Evolutionary conservation across 2,888 invertebrate genomes (phyloP).

Genomic region (Hirtodrosophila confusa): DNA sequence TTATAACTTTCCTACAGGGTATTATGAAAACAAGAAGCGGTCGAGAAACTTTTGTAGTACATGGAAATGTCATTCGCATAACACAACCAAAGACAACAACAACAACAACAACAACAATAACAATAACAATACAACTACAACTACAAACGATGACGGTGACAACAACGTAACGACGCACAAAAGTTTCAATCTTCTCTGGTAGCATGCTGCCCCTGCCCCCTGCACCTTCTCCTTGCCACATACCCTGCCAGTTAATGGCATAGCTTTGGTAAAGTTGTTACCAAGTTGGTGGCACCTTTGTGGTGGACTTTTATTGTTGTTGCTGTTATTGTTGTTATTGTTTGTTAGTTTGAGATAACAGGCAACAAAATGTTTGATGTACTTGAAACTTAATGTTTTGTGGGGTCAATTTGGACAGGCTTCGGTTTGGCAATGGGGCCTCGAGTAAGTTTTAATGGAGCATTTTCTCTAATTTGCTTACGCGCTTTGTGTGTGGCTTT

Average conservation of each 20-base stretch:
- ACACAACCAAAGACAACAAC: conserved; percentile 54
- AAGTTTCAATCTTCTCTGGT: conserved; percentile 59
- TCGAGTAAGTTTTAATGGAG: conserved; percentile 39
- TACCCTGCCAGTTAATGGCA: conserved; percentile 40
- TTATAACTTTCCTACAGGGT: conserved; percentile 12
- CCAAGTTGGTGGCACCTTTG: conserved; percentile 76
- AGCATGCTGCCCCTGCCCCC: neutral
- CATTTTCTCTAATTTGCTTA: conserved; percentile 60
- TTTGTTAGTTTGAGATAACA: conserved; percentile 57
- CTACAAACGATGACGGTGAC: conserved; percentile 35
- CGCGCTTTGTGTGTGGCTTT: conserved; percentile 28
- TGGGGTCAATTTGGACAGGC: conserved; percentile 56
- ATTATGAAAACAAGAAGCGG: conserved; percentile 65
- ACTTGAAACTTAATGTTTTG: conserved; percentile 69
- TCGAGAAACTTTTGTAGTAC: conserved; percentile 76
- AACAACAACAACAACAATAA: conserved; percentile 30
- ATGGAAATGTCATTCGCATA: conserved; percentile 80
- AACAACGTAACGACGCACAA: conserved; percentile 72
- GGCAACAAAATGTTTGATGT: conserved; percentile 79
- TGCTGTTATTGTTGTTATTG: conserved; percentile 36
- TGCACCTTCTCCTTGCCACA: conserved; percentile 15
- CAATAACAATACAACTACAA: conserved; percentile 35
- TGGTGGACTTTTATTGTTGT: conserved; percentile 40
- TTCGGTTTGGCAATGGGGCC: conserved; percentile 36
- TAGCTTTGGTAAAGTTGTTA: conserved; percentile 35